Evolutionary conservation across 2,888 invertebrate species (phyloP), one percentile per base, ranked within the genome.

Genomic region (Falcaria lacertinaria): DNA sequence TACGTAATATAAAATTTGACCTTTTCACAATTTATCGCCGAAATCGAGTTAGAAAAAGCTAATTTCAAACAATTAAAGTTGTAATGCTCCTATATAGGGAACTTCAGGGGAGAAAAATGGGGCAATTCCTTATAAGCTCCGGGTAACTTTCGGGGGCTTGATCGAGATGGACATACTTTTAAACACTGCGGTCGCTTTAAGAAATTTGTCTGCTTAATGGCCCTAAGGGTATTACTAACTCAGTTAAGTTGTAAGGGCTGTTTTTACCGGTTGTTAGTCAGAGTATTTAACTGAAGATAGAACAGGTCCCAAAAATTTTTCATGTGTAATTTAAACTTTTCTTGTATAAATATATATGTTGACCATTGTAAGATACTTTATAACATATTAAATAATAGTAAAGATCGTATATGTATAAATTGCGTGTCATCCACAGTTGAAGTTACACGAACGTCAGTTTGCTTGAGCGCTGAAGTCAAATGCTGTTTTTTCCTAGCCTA

Each of bases 21-120:
- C n/a, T n/a, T n/a, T n/a, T n/a, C n/a, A n/a, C n/a, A n/a, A n/a
- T 47, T 48, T 47, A 33, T 42, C 40, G 42, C 45, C 33, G 34
- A 33, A 48, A 48, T 41, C 36, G 41, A 50, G 52, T 54, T 48
- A 56, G 56, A 58, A 61, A 65, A 61, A 61, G 60, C 57, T 57
- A 66, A 65, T 67, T 68, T 64, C 54, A 71, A 74, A 71, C 68
- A 74, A 75, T 76, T 74, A 75, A 73, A 71, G 58, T 64, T 69
- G 59, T 48, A 36, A 39, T 34, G 45, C 42, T 51, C 43, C 48
- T 49, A 49, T 50, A 54, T 48, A 50, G 41, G 45, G 43, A 45
- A 57, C 53, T 59, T 55, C 46, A 35, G 52, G 43, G 43, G 45
- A 32, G 53, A 63, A 64, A 64, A 64, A 60, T 60, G 64, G 53